phyloP scores from a whole-genome alignment of 2,888 invertebrate genomes.

The Barypeithes pellucidus region DNA sequence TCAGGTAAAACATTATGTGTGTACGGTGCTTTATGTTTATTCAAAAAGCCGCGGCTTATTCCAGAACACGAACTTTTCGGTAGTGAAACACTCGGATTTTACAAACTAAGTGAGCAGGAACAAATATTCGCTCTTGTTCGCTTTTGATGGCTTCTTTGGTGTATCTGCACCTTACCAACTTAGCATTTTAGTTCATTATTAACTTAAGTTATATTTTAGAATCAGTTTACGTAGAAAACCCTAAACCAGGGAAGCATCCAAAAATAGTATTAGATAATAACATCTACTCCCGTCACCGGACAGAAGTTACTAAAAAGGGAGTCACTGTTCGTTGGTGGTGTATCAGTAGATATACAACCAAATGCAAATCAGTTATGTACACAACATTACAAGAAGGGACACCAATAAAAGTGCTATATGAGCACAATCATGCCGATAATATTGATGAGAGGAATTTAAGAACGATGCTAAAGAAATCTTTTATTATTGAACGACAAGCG shows the following conservation, averaged over 20 bases:
- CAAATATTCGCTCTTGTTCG: too few species aligned
- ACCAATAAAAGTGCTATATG: slow-evolving; percentile 38
- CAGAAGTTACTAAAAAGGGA: slow-evolving; percentile 47
- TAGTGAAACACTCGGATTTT: too few species aligned
- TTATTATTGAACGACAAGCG: neutral
- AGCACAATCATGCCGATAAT: slow-evolving; percentile 55
- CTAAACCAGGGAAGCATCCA: slow-evolving; percentile 55
- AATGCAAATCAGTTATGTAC: slow-evolving; percentile 55
- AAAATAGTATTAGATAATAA: slow-evolving; percentile 54
- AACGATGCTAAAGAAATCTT: slow-evolving; percentile 19
- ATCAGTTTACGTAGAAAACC: slow-evolving; percentile 54
- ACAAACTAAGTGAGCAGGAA: too few species aligned
- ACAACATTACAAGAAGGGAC: slow-evolving; percentile 51
- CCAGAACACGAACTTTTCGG: too few species aligned
- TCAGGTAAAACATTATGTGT: too few species aligned
- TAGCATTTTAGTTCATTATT: too few species aligned
- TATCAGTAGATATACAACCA: slow-evolving; percentile 50
- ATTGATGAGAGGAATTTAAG: neutral
- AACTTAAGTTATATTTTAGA: slow-evolving; percentile 48
- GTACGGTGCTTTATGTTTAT: too few species aligned
- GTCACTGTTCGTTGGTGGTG: slow-evolving; percentile 57
- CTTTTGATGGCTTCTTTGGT: too few species aligned
- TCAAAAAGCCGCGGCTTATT: too few species aligned
- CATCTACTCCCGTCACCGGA: slow-evolving; percentile 49
- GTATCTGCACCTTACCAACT: too few species aligned